A percentile compares a stretch with the other conserved stretches of the same genome.
Evolutionary conservation across 2,888 invertebrate species (phyloP).

Genomic region (Athetis lepigone): DNA sequence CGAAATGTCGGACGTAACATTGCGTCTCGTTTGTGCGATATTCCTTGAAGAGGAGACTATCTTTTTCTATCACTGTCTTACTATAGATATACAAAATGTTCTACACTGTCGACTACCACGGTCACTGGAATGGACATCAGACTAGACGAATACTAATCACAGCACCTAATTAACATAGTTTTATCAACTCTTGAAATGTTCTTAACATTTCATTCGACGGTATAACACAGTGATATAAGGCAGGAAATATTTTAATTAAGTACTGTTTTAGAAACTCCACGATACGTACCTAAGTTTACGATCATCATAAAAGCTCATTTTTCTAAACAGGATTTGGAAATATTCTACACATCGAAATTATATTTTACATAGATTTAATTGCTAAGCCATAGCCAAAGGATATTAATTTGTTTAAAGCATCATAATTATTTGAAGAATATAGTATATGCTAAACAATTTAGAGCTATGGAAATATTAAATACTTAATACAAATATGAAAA

Average conservation of each 20-base stretch:
- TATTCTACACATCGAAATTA: constrained; percentile 54
- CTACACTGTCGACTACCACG: constrained; percentile 38
- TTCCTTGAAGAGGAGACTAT: constrained; percentile 8
- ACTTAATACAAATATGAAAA: constrained; percentile 44
- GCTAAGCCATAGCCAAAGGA: constrained; percentile 43
- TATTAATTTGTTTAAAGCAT: constrained; percentile 44
- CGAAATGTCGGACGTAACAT: constrained; percentile 57
- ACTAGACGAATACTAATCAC: constrained; percentile 84
- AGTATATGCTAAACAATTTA: constrained; percentile 49
- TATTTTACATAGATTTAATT: constrained; percentile 42
- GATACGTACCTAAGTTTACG: constrained; percentile 59
- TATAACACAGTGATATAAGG: constrained; percentile 80
- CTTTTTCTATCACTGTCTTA: constrained; percentile 20
- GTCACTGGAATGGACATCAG: constrained; percentile 79
- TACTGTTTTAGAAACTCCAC: constrained; percentile 72
- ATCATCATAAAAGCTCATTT: constrained; percentile 66
- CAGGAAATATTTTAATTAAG: constrained; percentile 76
- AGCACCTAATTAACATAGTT: constrained; percentile 76
- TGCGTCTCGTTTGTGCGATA: constrained; percentile 39
- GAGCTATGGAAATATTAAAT: constrained; percentile 43
- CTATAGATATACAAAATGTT: constrained; percentile 25
- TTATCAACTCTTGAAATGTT: constrained; percentile 78
- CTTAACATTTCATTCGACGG: constrained; percentile 80
- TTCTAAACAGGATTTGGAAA: constrained; percentile 60
- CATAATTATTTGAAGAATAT: constrained; percentile 37